Base-by-base conservation (phyloP, 2,113 vertebrate species). In the Zosterops lateralis region DNA sequence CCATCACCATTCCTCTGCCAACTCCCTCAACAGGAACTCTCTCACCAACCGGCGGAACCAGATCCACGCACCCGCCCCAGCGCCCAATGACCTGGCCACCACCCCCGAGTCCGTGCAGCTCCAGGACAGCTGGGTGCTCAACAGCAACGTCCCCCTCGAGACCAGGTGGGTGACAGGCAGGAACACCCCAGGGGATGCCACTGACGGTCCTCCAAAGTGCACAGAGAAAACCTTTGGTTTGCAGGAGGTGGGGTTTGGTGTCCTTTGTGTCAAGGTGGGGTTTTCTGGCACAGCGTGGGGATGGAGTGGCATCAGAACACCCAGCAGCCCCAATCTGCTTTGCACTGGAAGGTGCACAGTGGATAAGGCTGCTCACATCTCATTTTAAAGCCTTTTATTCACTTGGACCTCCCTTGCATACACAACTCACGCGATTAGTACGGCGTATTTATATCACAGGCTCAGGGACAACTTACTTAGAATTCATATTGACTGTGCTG, bases 81-180 rank as follows among this genome's bases (percentile, higher is more conserved):
- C 98, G 3, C 98, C 99, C 12, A 99, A 99, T 10, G 99, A 99
- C 74, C 98, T 99, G 88, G 99, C 99, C 50, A 99, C 99, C 92
- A 99, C 99, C 2, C 99, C 99, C 0, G 99, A 99, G 97, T 99
- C 99, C 0, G 99, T 99, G 60, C 99, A 99, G 98, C 98, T 99
- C 75, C 99, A 99, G 97, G 99, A 99, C 98, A 99, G 99, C 98
- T 99, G 99, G 99, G 99, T 99, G 78, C 99, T 99, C 68, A 99
- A 99, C 97, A 99, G 99, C 97, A 99, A 99, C 38, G 99, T 99
- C 82, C 99, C 99, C 0, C 98, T 99, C 26, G 99, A 99, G 97
- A 99, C 99, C 94, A 98, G 99, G 99, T 99, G 96, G 93, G 98
- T 96, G 20, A 3, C 1, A 0, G 1, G 74, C 38, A 4, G 0